Conservation (phyloP, 2,797 vertebrate species). For the Phrynocephalus guinanensis region DNA sequence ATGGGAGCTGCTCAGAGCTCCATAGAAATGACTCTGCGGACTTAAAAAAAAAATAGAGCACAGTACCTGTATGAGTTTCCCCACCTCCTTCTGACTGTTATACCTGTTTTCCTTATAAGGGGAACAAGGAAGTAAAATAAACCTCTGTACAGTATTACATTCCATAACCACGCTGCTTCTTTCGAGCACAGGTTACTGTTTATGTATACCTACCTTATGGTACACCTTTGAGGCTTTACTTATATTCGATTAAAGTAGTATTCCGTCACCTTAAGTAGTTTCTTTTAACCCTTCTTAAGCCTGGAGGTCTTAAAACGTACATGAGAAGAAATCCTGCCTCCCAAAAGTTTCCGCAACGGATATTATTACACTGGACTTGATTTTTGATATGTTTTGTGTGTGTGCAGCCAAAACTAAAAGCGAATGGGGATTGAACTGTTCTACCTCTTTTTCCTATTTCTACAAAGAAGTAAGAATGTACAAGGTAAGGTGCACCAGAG, state of each 20-base stretch:
- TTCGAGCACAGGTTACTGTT: conserved; percentile 73
- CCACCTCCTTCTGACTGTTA: conserved; percentile 72
- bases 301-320: conserved; percentile 57
- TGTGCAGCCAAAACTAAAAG: conserved; percentile 86
- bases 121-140: conserved; percentile 89
- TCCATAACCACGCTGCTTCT: conserved; percentile 73
- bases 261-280: conserved; percentile 40
- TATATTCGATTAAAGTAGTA: conserved; percentile 73
- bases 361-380: conserved; percentile 58
- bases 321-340: conserved; percentile 61
- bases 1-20: fast-evolving
- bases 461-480: conserved; percentile 85
- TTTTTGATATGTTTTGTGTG: conserved; percentile 77
- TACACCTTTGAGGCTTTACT: conserved; percentile 73
- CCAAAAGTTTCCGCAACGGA: conserved; percentile 57
- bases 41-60: conserved; percentile 23
- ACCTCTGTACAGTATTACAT: conserved; percentile 53
- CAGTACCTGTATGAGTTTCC: conserved; percentile 77
- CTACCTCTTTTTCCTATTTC: conserved; percentile 89
- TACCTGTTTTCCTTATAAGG: conserved; percentile 89
- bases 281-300: conserved; percentile 63
- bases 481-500: conserved; percentile 86
- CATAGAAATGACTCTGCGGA: not conserved
- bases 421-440: conserved; percentile 96
- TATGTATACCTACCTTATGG: conserved; percentile 73